These are phyloP conservation scores for Aptenodytes patagonicus DNA, from an alignment of 2,113 vertebrate species.

Conservation along the genomic window DNA sequence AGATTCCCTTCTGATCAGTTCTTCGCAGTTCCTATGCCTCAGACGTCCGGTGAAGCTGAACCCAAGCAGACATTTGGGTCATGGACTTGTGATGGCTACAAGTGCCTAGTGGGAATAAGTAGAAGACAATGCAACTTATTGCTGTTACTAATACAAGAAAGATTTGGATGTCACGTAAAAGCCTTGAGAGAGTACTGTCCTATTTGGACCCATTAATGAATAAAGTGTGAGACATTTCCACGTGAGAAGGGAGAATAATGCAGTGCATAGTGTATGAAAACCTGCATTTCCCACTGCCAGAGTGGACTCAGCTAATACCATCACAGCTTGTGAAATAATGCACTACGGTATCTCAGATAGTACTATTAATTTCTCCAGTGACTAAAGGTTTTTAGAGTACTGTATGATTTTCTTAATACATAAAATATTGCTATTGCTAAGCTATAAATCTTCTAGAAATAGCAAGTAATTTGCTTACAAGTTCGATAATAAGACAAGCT, in stretches of 20 bases:
- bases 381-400: neutral
- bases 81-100: neutral
- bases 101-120: neutral
- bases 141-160: neutral
- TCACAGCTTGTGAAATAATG: neutral
- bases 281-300: neutral
- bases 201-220: neutral
- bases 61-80: neutral
- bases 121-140: neutral
- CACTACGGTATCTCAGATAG: fast-evolving
- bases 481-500: neutral
- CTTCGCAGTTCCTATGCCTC: neutral
- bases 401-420: neutral
- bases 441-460: neutral
- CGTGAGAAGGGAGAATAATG: neutral
- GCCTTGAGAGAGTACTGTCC: neutral
- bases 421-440: neutral
- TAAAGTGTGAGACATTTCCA: neutral
- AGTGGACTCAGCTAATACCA: neutral
- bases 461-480: neutral
- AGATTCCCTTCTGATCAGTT: neutral
- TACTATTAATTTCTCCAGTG: neutral
- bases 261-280: fast-evolving
- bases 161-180: neutral
- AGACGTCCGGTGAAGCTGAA: neutral